phyloP scores from a whole-genome alignment of 2,113 vertebrate genomes.

The Mormyrus iriodes region DNA sequence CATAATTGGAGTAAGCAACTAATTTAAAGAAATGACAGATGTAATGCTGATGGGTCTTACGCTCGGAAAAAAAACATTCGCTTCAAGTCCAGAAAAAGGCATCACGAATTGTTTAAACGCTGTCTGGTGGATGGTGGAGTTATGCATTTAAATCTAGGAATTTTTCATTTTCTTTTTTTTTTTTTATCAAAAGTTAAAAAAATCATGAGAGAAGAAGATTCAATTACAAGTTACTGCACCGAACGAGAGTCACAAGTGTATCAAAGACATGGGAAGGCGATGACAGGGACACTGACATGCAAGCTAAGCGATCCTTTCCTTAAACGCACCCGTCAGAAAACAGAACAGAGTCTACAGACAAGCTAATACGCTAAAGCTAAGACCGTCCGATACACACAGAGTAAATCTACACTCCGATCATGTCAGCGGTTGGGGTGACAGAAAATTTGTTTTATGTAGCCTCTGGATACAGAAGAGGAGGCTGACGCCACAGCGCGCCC shows the following conservation, averaged over 20 bases:
- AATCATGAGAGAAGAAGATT: background rate
- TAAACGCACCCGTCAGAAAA: background rate
- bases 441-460: background rate
- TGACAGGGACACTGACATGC: background rate
- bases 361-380: background rate
- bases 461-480: background rate
- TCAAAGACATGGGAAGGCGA: background rate
- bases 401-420: background rate
- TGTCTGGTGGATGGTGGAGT: background rate
- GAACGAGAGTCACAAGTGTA: background rate
- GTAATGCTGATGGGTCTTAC: background rate
- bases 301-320: background rate
- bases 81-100: background rate
- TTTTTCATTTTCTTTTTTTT: background rate
- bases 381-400: background rate
- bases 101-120: background rate
- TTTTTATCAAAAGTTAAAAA: background rate
- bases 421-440: background rate
- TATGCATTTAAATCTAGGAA: background rate
- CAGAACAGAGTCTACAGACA: background rate
- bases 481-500: background rate
- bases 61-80: background rate
- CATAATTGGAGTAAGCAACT: slow-evolving; percentile 9
- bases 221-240: background rate
- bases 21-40: background rate